Conservation (phyloP, 2,797 vertebrate genomes). For the Tenualosa thibaudeaui region DNA sequence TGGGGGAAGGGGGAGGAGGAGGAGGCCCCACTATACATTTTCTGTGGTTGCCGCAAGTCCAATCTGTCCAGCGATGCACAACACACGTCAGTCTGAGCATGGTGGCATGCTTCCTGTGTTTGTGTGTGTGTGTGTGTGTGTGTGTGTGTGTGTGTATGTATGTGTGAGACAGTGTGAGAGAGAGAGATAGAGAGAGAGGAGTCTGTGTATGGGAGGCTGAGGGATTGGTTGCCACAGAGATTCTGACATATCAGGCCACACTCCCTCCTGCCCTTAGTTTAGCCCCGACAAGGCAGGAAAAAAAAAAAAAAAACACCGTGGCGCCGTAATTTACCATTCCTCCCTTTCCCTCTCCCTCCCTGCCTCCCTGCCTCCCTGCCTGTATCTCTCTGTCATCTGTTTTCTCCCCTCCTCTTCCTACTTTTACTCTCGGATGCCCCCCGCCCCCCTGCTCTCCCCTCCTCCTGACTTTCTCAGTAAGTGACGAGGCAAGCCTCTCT, state of each 20-base stretch:
- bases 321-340: constrained; percentile 71
- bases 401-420: constrained; percentile 16
- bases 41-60: constrained; percentile 58
- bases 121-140: constrained; percentile 5
- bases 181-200: constrained; percentile 46
- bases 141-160: constrained; percentile 41
- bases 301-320: constrained; percentile 55
- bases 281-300: constrained; percentile 72
- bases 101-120: constrained; percentile 7
- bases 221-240: constrained; percentile 77
- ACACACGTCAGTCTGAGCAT: constrained; percentile 48
- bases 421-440: background rate
- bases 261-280: constrained; percentile 80
- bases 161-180: constrained; percentile 29
- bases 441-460: background rate
- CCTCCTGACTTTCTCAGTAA: background rate
- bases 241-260: constrained; percentile 75
- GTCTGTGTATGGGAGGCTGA: constrained; percentile 62
- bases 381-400: constrained; percentile 31
- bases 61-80: constrained; percentile 68
- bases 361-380: background rate
- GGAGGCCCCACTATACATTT: constrained; percentile 55
- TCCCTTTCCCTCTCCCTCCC: background rate
- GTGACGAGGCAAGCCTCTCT: background rate
- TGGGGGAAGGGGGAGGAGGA: background rate